Base-by-base conservation (phyloP, 2,888 invertebrate species). In the Phragmatobia fuliginosa region DNA sequence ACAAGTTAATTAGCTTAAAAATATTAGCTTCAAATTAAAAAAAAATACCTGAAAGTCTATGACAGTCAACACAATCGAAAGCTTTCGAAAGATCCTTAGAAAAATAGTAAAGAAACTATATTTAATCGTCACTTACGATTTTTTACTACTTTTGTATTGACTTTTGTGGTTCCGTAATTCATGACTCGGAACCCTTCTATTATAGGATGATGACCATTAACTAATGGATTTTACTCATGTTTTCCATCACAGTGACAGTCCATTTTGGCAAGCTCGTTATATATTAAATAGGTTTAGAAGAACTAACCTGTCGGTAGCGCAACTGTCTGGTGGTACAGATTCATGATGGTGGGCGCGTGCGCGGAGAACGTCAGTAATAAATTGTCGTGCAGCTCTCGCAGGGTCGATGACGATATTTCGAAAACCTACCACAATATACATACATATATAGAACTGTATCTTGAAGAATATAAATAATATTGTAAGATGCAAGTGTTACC, bases 351-450 rank as follows among this genome's bases (percentile, higher is more conserved):
- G 8, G 97, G 96, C 82, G 96, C 95, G 82, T 96, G 96, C 6
- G 97, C 96, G 0, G 96, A 95, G 86, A 96, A 97, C 38, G 94
- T 92, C 38, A 97, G 85, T 66, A 97, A 89, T 64, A 97, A 82
- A 73, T 95, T 95, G 74, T 97, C 96, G 85, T 97, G 96, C 62
- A 97, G 84, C 61, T 96, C 95, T 32, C 95, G 94, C 66, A 97
- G 84, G 41, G 94, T 90, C 8, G 92, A 85, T 68, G 90, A 84
- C 0, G 96, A 92, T 62, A 95, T 91, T 73, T 96, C 96, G 87
- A 95, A 95, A n/a, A 96, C 94, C 84, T 94, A 76, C 14, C 45
- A 58, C 31, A n/a, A 14, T 7, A 36, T 18, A 41, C 2, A 28
- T 21, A 0, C 28, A 4, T 11, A 59, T 21, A 45, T 18, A 21